phyloP scores from a whole-genome alignment of 1,140 invertebrate genomes.

The Sipha flava region DNA sequence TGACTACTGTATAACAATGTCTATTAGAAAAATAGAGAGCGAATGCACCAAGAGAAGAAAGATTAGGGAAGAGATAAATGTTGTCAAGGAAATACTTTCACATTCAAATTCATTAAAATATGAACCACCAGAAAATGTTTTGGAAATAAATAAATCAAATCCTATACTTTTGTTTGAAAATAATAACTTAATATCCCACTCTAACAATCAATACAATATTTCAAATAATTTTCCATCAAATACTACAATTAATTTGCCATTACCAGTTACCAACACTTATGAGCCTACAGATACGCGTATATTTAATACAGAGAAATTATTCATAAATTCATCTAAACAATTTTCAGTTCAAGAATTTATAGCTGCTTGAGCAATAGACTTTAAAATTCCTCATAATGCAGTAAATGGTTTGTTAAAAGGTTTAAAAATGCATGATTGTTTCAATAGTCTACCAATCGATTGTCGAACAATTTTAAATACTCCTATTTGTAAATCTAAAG shows the following conservation, averaged over 20 bases:
- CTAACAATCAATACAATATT: too few relatives aligned
- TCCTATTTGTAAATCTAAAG: background rate
- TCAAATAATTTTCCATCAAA: too few relatives aligned
- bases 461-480: background rate
- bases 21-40: background rate
- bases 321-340: too few relatives aligned
- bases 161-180: background rate
- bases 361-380: background rate
- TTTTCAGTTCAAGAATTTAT: background rate
- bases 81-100: background rate
- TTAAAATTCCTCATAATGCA: background rate
- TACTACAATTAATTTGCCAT: too few relatives aligned
- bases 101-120: background rate
- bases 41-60: background rate
- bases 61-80: background rate
- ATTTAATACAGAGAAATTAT: too few relatives aligned
- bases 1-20: background rate
- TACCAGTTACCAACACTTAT: too few relatives aligned
- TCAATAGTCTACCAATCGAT: background rate
- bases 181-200: too few relatives aligned
- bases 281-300: background rate
- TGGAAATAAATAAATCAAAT: background rate
- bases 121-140: background rate
- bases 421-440: background rate
- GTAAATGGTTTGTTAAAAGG: background rate